phyloP scores from a whole-genome alignment of 2,797 vertebrate species.

The Poeciliopsis presidionis region DNA sequence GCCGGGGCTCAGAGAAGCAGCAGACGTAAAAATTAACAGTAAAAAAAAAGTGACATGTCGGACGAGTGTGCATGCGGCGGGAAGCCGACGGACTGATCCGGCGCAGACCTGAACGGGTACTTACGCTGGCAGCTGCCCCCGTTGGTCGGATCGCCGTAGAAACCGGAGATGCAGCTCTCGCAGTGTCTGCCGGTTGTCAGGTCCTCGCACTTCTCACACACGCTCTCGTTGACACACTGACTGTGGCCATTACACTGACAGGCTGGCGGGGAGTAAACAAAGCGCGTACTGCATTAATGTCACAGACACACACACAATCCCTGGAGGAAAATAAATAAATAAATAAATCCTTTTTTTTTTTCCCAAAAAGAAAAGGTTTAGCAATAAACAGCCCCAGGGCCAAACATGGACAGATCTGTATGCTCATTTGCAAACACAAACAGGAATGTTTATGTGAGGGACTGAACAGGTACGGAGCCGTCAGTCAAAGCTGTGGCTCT shows the following conservation, averaged over 20 bases:
- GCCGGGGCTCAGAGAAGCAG: slow-evolving; percentile 39
- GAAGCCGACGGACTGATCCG: slow-evolving; percentile 19
- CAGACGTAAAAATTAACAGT: slow-evolving; percentile 51
- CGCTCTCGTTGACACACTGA: slow-evolving; percentile 92
- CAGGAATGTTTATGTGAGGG: not conserved
- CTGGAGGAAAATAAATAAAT: not conserved
- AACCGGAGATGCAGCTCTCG: slow-evolving; percentile 94
- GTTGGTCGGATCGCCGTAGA: slow-evolving; percentile 95
- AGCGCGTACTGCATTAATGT: slow-evolving; percentile 6
- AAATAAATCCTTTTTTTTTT: no score
- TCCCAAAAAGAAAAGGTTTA: not conserved
- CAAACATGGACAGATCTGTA: not conserved
- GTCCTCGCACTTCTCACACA: slow-evolving; percentile 95
- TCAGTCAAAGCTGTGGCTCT: not conserved
- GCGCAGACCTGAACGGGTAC: slow-evolving; percentile 54
- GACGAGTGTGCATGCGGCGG: slow-evolving; percentile 21
- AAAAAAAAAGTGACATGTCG: slow-evolving; percentile 51
- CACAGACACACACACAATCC: slow-evolving; percentile 7
- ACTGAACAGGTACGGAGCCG: not conserved
- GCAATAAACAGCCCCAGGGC: slow-evolving; percentile 11
- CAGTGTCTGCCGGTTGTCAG: slow-evolving; percentile 94
- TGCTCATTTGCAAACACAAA: slow-evolving; percentile 13
- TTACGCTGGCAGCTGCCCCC: slow-evolving; percentile 96
- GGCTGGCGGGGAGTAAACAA: slow-evolving; percentile 73
- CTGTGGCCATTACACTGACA: slow-evolving; percentile 99